These are phyloP conservation scores for Porites lutea DNA, from an alignment of 64 coral and sea anemone species.

Conservation along the genomic window DNA sequence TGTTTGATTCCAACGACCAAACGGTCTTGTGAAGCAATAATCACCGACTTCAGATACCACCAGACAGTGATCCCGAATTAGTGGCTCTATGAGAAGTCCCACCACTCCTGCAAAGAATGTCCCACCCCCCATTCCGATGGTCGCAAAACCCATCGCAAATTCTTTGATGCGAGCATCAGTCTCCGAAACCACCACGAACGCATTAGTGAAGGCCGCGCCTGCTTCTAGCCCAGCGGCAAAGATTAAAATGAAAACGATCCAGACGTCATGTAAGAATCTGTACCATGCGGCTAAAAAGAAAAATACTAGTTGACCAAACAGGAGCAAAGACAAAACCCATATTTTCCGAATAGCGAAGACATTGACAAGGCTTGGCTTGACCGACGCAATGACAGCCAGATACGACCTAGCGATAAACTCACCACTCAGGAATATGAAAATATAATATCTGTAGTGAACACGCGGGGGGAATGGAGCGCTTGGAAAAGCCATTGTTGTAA, in stretches of 20 bases:
- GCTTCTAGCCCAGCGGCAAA: slow-evolving; percentile 89
- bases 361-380: slow-evolving; percentile 72
- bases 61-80: slow-evolving; percentile 78
- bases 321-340: slow-evolving; percentile 75
- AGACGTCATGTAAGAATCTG: slow-evolving; percentile 85
- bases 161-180: slow-evolving; percentile 75
- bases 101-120: slow-evolving; percentile 84
- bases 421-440: slow-evolving; percentile 92
- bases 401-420: slow-evolving; percentile 90
- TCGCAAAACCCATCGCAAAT: slow-evolving; percentile 94
- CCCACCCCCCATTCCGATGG: slow-evolving; percentile 92
- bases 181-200: slow-evolving; percentile 92
- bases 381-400: slow-evolving; percentile 70
- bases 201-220: slow-evolving; percentile 88
- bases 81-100: slow-evolving; percentile 78
- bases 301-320: slow-evolving; percentile 74
- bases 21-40: slow-evolving; percentile 90
- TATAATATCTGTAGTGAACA: slow-evolving; percentile 94
- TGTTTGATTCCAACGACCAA: slow-evolving; percentile 82
- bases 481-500: slow-evolving; percentile 96
- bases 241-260: slow-evolving; percentile 88
- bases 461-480: slow-evolving; percentile 86
- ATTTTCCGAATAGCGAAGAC: slow-evolving; percentile 62
- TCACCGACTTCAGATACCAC: slow-evolving; percentile 55
- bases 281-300: slow-evolving; percentile 88